Percentiles rank a stretch among this genome's conserved stretches.
Conservation (phyloP, 2,113 vertebrate species). For the Seriola dumerili region DNA sequence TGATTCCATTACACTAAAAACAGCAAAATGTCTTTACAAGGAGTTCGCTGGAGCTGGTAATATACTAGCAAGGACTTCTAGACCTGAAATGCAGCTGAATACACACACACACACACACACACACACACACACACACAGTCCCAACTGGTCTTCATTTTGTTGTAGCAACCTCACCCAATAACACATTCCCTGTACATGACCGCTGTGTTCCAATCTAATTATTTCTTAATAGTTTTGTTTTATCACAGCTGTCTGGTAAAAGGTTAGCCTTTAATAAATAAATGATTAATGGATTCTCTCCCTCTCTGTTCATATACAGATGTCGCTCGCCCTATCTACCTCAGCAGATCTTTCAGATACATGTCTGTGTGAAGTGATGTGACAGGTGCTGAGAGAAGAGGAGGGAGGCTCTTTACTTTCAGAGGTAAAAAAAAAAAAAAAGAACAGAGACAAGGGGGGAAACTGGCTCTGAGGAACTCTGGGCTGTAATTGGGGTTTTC, state of each 20-base stretch:
- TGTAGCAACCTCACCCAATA: background rate
- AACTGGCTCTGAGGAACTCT: slow-evolving; percentile 20
- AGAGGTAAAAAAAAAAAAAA: background rate
- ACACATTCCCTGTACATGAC: background rate
- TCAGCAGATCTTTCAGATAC: slow-evolving; percentile 1
- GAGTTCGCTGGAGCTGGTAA: background rate
- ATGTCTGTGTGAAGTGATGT: background rate
- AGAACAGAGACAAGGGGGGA: background rate
- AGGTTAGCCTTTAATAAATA: slow-evolving; percentile 65
- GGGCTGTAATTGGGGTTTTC: slow-evolving; percentile 54
- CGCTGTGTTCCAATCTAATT: slow-evolving; percentile 32
- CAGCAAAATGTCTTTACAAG: background rate
- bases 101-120: slow-evolving; percentile 1
- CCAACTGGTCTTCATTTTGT: background rate
- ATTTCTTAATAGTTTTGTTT: slow-evolving; percentile 58
- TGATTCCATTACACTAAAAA: background rate
- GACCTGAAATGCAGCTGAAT: background rate
- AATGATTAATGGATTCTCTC: slow-evolving; percentile 52
- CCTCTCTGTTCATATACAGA: background rate
- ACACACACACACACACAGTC: background rate
- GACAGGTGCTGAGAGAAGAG: background rate
- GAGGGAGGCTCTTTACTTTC: background rate
- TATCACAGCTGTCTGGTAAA: slow-evolving; percentile 42
- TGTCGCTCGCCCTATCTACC: background rate
- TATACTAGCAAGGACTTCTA: background rate